phyloP scores from a whole-genome alignment of 2,113 vertebrate species.

The Lepidiolamprologus cunningtoni region DNA sequence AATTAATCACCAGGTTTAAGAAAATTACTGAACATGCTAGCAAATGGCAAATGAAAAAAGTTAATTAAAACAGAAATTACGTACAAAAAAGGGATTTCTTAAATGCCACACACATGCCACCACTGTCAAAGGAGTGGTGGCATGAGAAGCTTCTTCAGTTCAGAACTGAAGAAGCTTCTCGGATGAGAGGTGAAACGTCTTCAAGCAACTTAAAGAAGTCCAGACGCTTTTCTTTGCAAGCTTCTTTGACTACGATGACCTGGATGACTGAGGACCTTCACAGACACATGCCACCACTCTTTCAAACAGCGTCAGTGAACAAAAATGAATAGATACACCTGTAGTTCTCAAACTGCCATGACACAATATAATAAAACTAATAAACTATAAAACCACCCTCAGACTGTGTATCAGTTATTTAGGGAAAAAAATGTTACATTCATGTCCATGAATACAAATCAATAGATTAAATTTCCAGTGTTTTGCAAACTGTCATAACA shows the following conservation, averaged over 20 bases:
- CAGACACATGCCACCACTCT: neutral
- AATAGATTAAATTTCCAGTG: neutral
- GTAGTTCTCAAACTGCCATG: neutral
- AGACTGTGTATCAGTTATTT: neutral
- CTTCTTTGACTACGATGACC: no score
- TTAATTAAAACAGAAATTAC: neutral
- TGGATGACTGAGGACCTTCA: no score
- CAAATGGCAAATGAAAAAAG: neutral
- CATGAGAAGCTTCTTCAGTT: no score
- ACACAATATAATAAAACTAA: neutral
- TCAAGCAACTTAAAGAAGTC: no score
- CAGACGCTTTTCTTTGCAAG: no score
- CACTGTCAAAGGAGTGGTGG: no score
- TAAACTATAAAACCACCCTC: neutral
- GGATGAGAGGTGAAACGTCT: no score
- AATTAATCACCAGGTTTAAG: neutral
- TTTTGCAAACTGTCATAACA: neutral
- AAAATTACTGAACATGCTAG: neutral
- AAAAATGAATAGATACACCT: neutral
- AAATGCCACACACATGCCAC: neutral
- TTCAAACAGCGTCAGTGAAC: neutral
- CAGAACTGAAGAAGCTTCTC: no score
- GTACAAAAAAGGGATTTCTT: neutral
- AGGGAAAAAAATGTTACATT: neutral
- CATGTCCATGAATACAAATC: neutral